Evolutionary conservation across 2,888 invertebrate species (phyloP).

Genomic region (Cancer borealis): DNA sequence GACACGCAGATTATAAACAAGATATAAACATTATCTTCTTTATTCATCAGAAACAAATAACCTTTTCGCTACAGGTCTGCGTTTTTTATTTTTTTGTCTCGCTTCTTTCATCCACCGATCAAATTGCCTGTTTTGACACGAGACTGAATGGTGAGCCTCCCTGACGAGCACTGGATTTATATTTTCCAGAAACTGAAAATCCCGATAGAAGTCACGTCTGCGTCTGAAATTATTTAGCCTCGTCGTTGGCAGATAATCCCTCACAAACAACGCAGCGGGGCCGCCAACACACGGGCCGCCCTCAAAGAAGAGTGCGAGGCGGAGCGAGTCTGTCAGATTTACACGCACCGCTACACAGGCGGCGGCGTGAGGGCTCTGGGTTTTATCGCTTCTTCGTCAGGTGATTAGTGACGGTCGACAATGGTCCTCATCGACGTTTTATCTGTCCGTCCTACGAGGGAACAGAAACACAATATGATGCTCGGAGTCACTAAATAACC

Average conservation of each 20-base stretch:
- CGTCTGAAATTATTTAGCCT: constrained; percentile 8
- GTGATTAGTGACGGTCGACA: constrained; percentile 16
- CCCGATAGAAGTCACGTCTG: constrained; percentile 24
- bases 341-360: not conserved
- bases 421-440: not conserved
- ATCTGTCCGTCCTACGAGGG: not conserved
- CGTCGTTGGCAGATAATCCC: constrained; percentile 23
- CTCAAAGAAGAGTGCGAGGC: constrained; percentile 33
- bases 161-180: not conserved
- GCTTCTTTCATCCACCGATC: not conserved
- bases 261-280: not conserved
- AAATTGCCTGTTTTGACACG: not conserved
- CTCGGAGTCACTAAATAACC: not conserved
- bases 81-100: not conserved
- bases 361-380: not conserved
- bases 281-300: constrained; percentile 21
- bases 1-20: not conserved
- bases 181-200: constrained; percentile 14
- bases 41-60: not conserved
- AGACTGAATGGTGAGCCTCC: not conserved
- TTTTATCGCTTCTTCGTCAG: constrained; percentile 24
- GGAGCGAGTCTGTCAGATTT: constrained; percentile 30
- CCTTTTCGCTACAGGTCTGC: not conserved
- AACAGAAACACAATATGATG: not conserved
- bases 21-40: not conserved